These are phyloP conservation scores for Sinopyrophorus schimmeli DNA, from an alignment of 2,888 invertebrate species.

Conservation along the genomic window DNA sequence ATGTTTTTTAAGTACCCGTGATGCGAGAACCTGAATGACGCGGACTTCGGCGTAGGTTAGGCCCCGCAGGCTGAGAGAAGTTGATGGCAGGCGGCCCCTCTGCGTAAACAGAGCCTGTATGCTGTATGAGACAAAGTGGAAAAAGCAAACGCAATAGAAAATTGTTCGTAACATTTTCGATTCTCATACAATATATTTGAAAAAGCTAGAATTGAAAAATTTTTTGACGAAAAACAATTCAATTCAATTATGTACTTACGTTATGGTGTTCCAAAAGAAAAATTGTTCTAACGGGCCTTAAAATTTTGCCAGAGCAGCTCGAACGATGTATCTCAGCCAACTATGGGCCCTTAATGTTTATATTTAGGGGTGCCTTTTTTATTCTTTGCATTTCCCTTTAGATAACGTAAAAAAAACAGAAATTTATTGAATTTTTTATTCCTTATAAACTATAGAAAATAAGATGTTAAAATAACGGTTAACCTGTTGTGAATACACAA, in stretches of 20 bases:
- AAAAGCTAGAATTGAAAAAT: conserved; percentile 45
- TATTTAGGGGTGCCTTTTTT: too few relatives aligned
- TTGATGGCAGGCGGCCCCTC: conserved; percentile 57
- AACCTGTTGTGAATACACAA: too few relatives aligned
- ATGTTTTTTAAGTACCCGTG: conserved; percentile 56
- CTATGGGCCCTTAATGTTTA: too few relatives aligned
- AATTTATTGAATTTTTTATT: too few relatives aligned
- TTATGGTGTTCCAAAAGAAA: too few relatives aligned
- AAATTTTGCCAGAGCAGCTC: too few relatives aligned
- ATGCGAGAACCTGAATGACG: conserved; percentile 57
- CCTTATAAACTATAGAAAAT: too few relatives aligned
- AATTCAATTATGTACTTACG: conserved; percentile 6
- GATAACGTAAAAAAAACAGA: too few relatives aligned
- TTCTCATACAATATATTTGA: conserved; percentile 42
- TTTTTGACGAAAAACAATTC: conserved; percentile 43
- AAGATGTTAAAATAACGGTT: too few relatives aligned
- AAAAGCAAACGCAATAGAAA: conserved; percentile 51
- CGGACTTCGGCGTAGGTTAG: conserved; percentile 56
- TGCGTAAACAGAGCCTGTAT: conserved; percentile 58
- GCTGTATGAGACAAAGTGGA: conserved; percentile 58
- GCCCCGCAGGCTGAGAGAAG: conserved; percentile 59
- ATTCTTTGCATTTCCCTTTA: too few relatives aligned
- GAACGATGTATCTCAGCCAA: too few relatives aligned
- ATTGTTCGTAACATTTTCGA: conserved; percentile 43
- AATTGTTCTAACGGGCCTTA: too few relatives aligned